These are phyloP conservation scores for Subanguina moxae DNA, from an alignment of 1,140 invertebrate genomes.

Conservation along the genomic window DNA sequence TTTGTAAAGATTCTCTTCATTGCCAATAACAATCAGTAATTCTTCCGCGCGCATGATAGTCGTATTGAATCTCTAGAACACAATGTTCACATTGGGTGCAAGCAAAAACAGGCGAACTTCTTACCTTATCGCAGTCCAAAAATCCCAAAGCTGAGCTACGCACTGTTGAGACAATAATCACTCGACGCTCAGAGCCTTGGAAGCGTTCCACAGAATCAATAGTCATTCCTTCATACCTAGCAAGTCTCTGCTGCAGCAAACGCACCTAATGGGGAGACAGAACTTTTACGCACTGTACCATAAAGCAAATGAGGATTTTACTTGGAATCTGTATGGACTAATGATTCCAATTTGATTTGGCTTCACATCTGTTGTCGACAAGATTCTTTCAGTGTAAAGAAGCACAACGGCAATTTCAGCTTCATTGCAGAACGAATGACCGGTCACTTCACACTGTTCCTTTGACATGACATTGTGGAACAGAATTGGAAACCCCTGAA, in stretches of 20 bases:
- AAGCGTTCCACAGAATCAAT: conserved; percentile 36
- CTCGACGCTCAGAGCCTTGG: conserved; percentile 35
- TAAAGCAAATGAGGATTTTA: too few relatives aligned
- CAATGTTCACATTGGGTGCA: background rate
- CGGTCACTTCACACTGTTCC: conserved; percentile 59
- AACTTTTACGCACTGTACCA: background rate
- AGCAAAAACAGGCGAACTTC: background rate
- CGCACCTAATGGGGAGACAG: conserved; percentile 7
- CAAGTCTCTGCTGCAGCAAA: conserved; percentile 12
- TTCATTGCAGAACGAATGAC: conserved; percentile 78
- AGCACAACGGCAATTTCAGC: conserved; percentile 70
- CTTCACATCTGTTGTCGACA: conserved; percentile 66
- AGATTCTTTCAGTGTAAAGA: conserved; percentile 60
- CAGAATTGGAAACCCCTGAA: conserved; percentile 37
- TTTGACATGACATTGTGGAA: conserved; percentile 25
- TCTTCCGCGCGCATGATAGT: conserved; percentile 33
- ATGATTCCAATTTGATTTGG: conserved; percentile 81
- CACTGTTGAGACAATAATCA: conserved; percentile 36
- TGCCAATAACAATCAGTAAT: conserved; percentile 31
- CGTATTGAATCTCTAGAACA: conserved; percentile 31
- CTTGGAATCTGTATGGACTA: conserved; percentile 82
- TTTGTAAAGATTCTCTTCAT: conserved; percentile 9
- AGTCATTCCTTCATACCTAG: conserved; percentile 12
- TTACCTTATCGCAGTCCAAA: conserved; percentile 20
- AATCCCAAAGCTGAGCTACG: conserved; percentile 27